These are phyloP conservation scores for Drosophila pachea DNA, from an alignment of 1,140 invertebrate species.

Conservation along the genomic window DNA sequence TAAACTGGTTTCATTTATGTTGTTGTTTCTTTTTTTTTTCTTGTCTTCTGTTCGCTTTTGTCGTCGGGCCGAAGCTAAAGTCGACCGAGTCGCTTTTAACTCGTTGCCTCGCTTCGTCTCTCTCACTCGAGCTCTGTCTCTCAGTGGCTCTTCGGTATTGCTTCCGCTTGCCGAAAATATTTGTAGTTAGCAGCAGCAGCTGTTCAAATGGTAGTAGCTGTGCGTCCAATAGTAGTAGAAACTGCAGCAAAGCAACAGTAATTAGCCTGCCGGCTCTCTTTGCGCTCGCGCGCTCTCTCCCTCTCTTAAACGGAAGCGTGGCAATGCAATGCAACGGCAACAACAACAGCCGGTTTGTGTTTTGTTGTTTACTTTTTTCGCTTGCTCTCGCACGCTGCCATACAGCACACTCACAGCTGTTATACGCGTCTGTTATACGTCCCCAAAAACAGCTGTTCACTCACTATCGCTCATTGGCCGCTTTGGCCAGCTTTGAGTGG, in stretches of 20 bases:
- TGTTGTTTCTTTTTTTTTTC: background rate
- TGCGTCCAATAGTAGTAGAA: constrained; percentile 18
- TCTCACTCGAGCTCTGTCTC: constrained; percentile 8
- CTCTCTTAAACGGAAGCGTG: constrained; percentile 56
- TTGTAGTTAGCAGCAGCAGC: constrained; percentile 10
- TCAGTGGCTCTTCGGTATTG: constrained; percentile 6
- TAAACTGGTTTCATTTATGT: constrained; percentile 38
- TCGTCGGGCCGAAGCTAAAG: constrained; percentile 48
- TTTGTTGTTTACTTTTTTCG: constrained; percentile 69
- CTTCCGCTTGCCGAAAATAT: constrained; percentile 35
- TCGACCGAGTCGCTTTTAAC: constrained; percentile 40
- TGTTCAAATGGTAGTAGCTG: constrained; percentile 33
- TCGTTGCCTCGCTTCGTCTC: constrained; percentile 17
- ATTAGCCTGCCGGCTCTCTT: constrained; percentile 6
- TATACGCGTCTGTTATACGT: constrained; percentile 26
- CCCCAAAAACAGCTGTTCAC: constrained; percentile 52
- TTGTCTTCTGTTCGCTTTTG: constrained; percentile 2
- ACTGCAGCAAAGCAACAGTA: constrained; percentile 22
- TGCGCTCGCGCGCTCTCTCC: constrained; percentile 31
- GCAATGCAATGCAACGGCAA: constrained; percentile 53
- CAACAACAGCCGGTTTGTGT: constrained; percentile 63
- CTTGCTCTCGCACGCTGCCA: constrained; percentile 39
- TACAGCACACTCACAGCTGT: constrained; percentile 14
- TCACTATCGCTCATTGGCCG: constrained; percentile 20
- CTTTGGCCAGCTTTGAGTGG: background rate